Conservation (phyloP, 2,797 vertebrate species). For the Morelia viridis region DNA sequence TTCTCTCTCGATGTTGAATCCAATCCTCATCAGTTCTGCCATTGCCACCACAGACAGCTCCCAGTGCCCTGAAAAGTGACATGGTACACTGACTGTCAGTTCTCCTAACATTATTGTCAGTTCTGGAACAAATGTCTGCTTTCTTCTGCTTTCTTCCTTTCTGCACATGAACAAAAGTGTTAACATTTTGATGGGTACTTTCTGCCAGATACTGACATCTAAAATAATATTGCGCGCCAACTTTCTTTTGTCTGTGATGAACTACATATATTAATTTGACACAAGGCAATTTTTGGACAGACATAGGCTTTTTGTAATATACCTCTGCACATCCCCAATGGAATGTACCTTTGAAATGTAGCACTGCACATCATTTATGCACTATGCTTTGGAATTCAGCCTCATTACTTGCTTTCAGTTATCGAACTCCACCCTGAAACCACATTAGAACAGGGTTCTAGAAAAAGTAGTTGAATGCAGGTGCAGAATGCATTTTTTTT, state of each 20-base stretch:
- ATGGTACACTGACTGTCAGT: conserved; percentile 5
- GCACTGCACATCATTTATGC: background rate
- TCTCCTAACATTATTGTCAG: conserved; percentile 10
- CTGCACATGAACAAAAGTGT: background rate
- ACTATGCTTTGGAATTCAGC: background rate
- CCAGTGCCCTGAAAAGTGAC: background rate
- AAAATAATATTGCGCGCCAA: background rate
- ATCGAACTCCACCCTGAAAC: background rate
- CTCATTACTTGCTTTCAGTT: background rate
- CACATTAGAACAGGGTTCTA: background rate
- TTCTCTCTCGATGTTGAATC: background rate
- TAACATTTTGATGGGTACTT: conserved; percentile 3
- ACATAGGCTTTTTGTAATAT: background rate
- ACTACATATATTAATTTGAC: conserved; percentile 5
- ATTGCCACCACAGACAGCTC: background rate
- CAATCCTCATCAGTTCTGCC: fast-evolving
- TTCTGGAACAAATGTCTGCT: conserved; percentile 17
- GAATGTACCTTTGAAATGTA: background rate
- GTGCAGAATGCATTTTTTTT: background rate
- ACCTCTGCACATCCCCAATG: background rate
- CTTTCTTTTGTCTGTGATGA: background rate
- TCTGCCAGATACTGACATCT: background rate
- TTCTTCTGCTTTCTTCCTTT: background rate
- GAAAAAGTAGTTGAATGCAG: background rate
- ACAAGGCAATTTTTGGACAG: background rate